Evolutionary conservation across 2,888 invertebrate species (phyloP), one percentile per base, ranked within the genome.

Genomic region (Leptura quadrifasciata): DNA sequence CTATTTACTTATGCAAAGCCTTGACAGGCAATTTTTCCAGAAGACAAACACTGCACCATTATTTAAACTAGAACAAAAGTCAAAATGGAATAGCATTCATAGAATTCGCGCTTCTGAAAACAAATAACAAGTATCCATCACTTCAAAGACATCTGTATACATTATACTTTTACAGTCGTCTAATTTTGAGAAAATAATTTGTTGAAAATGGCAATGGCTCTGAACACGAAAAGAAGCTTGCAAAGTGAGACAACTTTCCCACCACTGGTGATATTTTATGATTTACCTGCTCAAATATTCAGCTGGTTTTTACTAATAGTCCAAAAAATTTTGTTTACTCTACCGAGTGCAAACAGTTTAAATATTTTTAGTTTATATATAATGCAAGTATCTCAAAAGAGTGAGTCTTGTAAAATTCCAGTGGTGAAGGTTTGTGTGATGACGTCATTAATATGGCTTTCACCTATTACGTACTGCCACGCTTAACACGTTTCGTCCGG

Each of bases 181-280:
- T 68, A 76, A 76, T 73, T 76, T 67, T 69, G 58, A 65, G 69
- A 74, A 71, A 74, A 76, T 74, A 71, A 76, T 74, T 74, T 69
- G 76, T 54, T 65, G 64, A 20, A 39, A 72, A 58, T 24, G 58
- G 57, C 47, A 72, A 58, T 24, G 65, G 57, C 47, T 64, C 8
- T 31, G 10, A 27, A 58, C 27, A 17, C 55, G 31, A 39, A 24
- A 15, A 12, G 15, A 20, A 15, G 27, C 12, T 64, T 21, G 10
- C 15, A 0, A 15, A 17, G 31, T 2, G 6, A 9, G 57, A 24
- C 0, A 21, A 9, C 12, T 55, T 8, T 47, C 31, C n/a, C 68
- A 31, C 68, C 55, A 68, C 12, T 15, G 68, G 68, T 68, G 39
- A 17, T 20, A 64, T 39, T 12, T 2, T 20, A 5, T 31, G 27